Conservation (phyloP, 64 coral and sea anemone species). For the Actinia equina region DNA sequence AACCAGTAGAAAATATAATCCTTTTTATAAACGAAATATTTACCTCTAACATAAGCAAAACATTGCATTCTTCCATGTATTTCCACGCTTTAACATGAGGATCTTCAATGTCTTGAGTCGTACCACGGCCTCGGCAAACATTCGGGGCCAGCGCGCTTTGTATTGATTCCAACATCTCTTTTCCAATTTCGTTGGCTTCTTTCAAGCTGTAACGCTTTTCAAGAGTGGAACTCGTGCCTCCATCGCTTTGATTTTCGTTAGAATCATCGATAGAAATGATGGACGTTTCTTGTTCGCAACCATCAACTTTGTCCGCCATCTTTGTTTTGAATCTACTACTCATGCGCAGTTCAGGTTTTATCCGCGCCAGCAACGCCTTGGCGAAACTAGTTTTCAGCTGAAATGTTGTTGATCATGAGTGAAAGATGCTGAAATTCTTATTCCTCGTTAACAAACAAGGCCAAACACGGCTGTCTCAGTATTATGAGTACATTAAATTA, state of each 20-base stretch:
- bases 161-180: conserved; percentile 29
- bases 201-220: conserved; percentile 18
- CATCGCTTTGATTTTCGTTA: not conserved
- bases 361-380: not conserved
- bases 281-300: not conserved
- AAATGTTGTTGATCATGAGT: not conserved
- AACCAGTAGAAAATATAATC: too few species aligned
- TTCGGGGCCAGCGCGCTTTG: not conserved
- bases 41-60: conserved; percentile 54
- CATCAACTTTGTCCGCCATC: conserved; percentile 28
- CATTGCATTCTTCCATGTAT: conserved; percentile 45
- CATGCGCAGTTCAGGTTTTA: not conserved
- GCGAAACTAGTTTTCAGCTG: not conserved
- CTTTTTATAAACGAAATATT: not conserved
- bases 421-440: conserved; percentile 86
- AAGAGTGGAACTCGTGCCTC: not conserved
- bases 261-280: not conserved
- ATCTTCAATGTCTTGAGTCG: not conserved
- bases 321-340: conserved; percentile 7
- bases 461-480: conserved; percentile 86
- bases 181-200: conserved; percentile 48
- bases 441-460: conserved; percentile 96
- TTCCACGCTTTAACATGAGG: conserved; percentile 51
- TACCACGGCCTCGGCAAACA: not conserved
- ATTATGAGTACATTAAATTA: conserved; percentile 71